Evolutionary conservation across 2,113 vertebrate genomes (phyloP).

Genomic region (Meles meles): DNA sequence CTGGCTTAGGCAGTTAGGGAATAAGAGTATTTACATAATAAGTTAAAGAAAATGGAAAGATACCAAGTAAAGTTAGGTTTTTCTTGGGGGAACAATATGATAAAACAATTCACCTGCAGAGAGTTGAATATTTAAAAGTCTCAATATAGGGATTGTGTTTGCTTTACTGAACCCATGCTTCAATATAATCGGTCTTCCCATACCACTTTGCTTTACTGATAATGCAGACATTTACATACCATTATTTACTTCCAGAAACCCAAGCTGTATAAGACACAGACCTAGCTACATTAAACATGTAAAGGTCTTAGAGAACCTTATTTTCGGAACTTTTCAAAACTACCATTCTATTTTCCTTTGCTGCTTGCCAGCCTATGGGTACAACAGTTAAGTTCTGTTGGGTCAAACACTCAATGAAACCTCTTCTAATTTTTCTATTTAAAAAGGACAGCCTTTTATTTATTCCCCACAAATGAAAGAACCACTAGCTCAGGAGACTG

Average conservation of each 20-base stretch:
- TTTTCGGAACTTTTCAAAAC: constrained; percentile 24
- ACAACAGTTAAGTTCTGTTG: not conserved
- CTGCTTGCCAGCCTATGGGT: not conserved
- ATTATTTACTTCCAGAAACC: not conserved
- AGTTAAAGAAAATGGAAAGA: not conserved
- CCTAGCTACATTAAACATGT: not conserved
- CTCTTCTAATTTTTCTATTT: not conserved
- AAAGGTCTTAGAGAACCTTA: not conserved
- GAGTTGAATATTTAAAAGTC: not conserved
- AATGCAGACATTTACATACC: not conserved
- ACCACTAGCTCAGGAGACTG: not conserved
- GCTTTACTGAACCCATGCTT: not conserved
- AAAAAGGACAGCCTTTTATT: not conserved
- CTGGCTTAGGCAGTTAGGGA: not conserved
- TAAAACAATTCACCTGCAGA: not conserved
- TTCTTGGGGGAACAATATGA: not conserved
- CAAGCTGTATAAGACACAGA: not conserved
- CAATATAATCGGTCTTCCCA: not conserved
- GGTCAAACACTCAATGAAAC: not conserved
- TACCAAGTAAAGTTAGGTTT: not conserved
- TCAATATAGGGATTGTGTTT: not conserved
- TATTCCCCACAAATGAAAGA: not conserved
- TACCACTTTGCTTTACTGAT: not conserved
- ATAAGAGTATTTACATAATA: not conserved
- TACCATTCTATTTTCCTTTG: not conserved